phyloP scores from a whole-genome alignment of 2,797 vertebrate species.

The Hydrocynus forskahlii region DNA sequence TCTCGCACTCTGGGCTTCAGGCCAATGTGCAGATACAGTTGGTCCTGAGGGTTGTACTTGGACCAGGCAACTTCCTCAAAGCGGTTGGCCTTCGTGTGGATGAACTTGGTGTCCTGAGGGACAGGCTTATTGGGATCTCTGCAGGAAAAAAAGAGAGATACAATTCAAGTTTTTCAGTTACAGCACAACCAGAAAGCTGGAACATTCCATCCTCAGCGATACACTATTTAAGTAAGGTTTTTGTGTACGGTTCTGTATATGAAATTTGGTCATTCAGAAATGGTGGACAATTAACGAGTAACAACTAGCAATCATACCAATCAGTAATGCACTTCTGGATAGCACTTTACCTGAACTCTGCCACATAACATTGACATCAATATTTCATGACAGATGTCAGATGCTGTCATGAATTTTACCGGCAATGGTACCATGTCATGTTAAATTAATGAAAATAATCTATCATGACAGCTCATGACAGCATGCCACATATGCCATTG shows the following conservation, averaged over 20 bases:
- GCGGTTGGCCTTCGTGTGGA: constrained; percentile 97
- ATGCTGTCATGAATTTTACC: no score
- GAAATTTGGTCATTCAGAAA: not conserved
- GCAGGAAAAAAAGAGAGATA: constrained; percentile 33
- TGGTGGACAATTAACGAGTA: not conserved
- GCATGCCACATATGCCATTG: no score
- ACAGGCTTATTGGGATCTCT: constrained; percentile 99
- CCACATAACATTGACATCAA: no score
- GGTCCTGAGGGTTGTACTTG: constrained; percentile 97
- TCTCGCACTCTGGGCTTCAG: constrained; percentile 96
- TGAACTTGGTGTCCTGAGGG: constrained; percentile 98
- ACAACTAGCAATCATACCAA: not conserved
- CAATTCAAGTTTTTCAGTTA: not conserved
- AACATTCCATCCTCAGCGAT: no score
- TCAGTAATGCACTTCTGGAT: not conserved
- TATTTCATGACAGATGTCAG: no score
- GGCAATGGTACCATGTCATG: no score
- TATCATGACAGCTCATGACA: no score
- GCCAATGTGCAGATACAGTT: constrained; percentile 96
- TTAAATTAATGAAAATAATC: no score
- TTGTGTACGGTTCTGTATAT: no score
- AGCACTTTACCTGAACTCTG: no score
- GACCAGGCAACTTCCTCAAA: constrained; percentile 99
- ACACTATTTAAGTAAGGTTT: no score
- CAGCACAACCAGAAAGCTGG: not conserved